phyloP scores from a whole-genome alignment of 2,113 vertebrate species.

The Alces alces region DNA sequence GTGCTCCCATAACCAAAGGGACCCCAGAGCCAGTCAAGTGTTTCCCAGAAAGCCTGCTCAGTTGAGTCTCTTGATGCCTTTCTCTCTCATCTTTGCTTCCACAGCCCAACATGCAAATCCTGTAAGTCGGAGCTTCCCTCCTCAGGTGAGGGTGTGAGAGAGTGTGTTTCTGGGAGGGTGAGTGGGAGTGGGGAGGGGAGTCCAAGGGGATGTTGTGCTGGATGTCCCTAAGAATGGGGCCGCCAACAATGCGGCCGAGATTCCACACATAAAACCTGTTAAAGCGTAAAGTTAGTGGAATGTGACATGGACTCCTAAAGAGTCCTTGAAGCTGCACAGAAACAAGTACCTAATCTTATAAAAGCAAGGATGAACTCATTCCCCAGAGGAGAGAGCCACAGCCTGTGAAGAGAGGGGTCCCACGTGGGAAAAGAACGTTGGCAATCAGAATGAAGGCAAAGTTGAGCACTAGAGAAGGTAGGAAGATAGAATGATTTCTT shows the following conservation, averaged over 20 bases:
- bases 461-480: not conserved
- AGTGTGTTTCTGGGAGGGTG: not conserved
- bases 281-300: not conserved
- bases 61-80: not conserved
- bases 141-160: constrained; percentile 59
- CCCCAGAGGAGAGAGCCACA: not conserved
- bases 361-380: not conserved
- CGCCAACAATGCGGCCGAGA: not conserved
- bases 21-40: not conserved
- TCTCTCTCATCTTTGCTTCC: not conserved
- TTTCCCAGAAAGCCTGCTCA: not conserved
- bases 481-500: not conserved
- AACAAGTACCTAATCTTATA: not conserved
- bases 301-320: not conserved
- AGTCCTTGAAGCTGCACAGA: not conserved
- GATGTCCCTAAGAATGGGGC: not conserved
- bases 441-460: not conserved
- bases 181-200: not conserved
- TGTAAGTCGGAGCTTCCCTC: constrained; percentile 72
- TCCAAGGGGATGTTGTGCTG: no score
- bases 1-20: no score
- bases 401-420: not conserved
- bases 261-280: not conserved
- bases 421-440: not conserved
- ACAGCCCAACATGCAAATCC: constrained; percentile 72